Percentiles rank a stretch among this genome's conserved stretches.
phyloP scores from a whole-genome alignment of 2,888 invertebrate species.

The Papilio elwesi region DNA sequence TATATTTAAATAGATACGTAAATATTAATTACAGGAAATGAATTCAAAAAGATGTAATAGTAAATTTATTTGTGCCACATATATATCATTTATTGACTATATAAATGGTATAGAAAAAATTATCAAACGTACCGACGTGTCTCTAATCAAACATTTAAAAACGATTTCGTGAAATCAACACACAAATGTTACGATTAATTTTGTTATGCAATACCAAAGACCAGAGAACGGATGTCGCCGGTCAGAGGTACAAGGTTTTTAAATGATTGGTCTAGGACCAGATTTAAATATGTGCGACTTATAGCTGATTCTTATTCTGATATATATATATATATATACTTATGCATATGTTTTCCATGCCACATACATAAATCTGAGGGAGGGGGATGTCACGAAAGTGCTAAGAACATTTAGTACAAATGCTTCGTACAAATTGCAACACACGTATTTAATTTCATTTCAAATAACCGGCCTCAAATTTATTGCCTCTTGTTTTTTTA shows the following conservation, averaged over 20 bases:
- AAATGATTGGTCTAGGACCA: too few species aligned
- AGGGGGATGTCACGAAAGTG: slow-evolving; percentile 6
- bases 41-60: slow-evolving; percentile 5
- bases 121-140: slow-evolving; percentile 13
- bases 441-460: neutral
- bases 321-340: too few species aligned
- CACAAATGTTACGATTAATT: slow-evolving; percentile 17
- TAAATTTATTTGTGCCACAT: neutral
- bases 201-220: slow-evolving; percentile 15
- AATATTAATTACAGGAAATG: slow-evolving; percentile 12
- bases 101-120: slow-evolving; percentile 3
- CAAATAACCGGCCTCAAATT: slow-evolving; percentile 20
- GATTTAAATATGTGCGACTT: neutral
- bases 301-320: neutral
- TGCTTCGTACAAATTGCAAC: slow-evolving; percentile 13
- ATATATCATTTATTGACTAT: neutral
- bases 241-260: slow-evolving; percentile 18
- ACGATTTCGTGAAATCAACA: slow-evolving; percentile 16
- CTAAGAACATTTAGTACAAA: slow-evolving; percentile 22
- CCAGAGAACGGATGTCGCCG: slow-evolving; percentile 7
- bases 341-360: too few species aligned
- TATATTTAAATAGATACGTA: neutral
- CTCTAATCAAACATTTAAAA: slow-evolving; percentile 28
- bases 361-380: slow-evolving; percentile 2
- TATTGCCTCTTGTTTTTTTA: slow-evolving; percentile 32